Evolutionary conservation across 2,888 invertebrate genomes (phyloP), one percentile per base, ranked within the genome.

Genomic region (Drosophila antonietae): DNA sequence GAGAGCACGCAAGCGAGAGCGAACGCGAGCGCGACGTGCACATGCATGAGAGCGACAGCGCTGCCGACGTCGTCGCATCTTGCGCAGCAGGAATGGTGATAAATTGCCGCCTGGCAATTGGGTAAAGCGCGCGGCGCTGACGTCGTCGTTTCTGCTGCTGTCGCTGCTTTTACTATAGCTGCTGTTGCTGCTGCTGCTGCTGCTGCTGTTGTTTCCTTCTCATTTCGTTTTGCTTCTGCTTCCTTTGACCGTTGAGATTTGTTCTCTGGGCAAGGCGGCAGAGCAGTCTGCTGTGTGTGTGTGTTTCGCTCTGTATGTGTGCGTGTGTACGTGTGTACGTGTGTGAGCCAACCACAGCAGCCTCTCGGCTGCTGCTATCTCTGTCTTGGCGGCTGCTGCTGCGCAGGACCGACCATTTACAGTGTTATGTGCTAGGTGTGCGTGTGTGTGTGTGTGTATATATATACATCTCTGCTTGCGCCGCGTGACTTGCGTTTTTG

Each of bases 41-140:
- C 14, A 35, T 23, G 37, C 37, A 63, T 47, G 60, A 53, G 62
- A 41, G 53, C 43, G 66, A 44, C 68, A 55, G 72, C 59, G 75
- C 75, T 58, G 59, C 69, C 33, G 28, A 35, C 61, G 75, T 33
- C 81, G 81, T 69, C 71, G 65, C 83, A 83, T 80, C 83, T 64
- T 70, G 69, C 59, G 47, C 65, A 58, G 56, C 65, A 68, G 74
- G 65, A 72, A 71, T 61, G 67, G 88, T 91, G 89, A 89, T 90
- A 90, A 90, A 90, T 83, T 89, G 81, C 89, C 58, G 88, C 76
- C 73, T 81, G 74, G 88, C 78, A 88, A 90, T 90, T 90, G 89
- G 88, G 80, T 77, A 73, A 70, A 49, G 55, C 66, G 61, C 49
- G 59, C 62, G 49, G 53, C 75, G 23, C 10, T 51, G 51, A 43